These are phyloP conservation scores for Ellobium chinense DNA, from an alignment of 2,888 invertebrate genomes.

Conservation along the genomic window DNA sequence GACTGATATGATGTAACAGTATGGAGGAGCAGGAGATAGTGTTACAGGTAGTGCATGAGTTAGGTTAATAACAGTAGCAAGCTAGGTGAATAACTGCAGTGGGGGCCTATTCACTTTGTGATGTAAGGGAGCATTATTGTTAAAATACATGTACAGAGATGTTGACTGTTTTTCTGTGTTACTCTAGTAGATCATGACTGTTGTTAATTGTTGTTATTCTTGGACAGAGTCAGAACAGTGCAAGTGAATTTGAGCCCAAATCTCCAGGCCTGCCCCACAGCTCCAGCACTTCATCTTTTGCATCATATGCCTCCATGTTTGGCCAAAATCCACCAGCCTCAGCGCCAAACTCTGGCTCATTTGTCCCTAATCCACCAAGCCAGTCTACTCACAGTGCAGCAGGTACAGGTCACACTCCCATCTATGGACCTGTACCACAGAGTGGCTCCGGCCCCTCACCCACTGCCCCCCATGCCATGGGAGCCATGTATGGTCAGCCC, in stretches of 20 bases:
- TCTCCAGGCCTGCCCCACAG: conserved; percentile 64
- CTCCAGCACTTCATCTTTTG: conserved; percentile 73
- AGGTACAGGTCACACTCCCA: neutral
- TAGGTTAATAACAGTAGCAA: no score
- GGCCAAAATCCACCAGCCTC: conserved; percentile 27
- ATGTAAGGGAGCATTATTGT: no score
- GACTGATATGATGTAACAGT: no score
- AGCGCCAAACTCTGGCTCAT: conserved; percentile 5
- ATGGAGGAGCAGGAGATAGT: no score
- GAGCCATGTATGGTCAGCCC: conserved; percentile 15
- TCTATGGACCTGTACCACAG: conserved; percentile 19
- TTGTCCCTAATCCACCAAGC: neutral
- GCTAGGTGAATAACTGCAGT: no score
- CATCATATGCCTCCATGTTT: conserved; percentile 56
- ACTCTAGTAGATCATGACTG: no score
- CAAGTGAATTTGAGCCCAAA: conserved; percentile 35
- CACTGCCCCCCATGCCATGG: neutral
- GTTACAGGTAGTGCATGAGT: no score
- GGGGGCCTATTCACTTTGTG: no score
- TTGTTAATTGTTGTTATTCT: neutral
- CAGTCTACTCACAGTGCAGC: neutral
- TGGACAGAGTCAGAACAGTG: neutral
- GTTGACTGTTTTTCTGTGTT: no score
- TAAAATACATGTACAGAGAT: no score
- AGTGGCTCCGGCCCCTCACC: neutral